Evolutionary conservation across 2,888 invertebrate species (phyloP), one percentile per base, ranked within the genome.

Genomic region (Spisula subtruncata): DNA sequence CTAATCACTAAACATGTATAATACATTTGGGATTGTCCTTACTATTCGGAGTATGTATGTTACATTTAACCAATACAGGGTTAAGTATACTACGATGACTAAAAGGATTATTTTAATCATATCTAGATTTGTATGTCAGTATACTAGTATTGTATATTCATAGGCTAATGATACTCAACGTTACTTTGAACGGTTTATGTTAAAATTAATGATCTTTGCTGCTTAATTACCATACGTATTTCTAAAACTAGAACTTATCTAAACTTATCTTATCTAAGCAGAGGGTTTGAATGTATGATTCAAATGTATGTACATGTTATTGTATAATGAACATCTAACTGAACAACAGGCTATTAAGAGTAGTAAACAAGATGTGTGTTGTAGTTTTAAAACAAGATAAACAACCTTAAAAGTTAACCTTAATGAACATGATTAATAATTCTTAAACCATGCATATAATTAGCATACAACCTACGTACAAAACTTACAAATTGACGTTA

Each of bases 31-130:
- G 75, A 75, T 75, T 75, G 75, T 75, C 75, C 41, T 41, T 41
- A 25, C 75, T 75, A 75, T 75, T 32, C 16, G 16, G 35, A 6
- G 35, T 32, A 32, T 75, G 32, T n/a, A n/a, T 0, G 75, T 75
- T 75, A 75, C 75, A 1, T 75, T 32, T 8, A 66, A 32, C 12
- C 35, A 75, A 32, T 35, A 18, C 32, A 12, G 35, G 75, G 75
- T 75, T 75, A 75, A 75, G 75, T 35, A 32, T 75, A 75, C 0
- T 32, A 75, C 1, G 16, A 35, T 75, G 75, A 75, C 75, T 75
- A 75, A n/a, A n/a, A 75, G 18, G 32, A 35, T 75, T 75, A 75
- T 35, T 35, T 14, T 29, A 29, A 25, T 20, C 18, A 56, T 2
- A 41, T 41, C 20, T 18, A 56, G 56, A 18, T 56, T 66, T 12